Percentiles rank a stretch among this genome's conserved stretches.
phyloP scores from a whole-genome alignment of 2,113 vertebrate genomes.

The Scytalopus superciliaris region DNA sequence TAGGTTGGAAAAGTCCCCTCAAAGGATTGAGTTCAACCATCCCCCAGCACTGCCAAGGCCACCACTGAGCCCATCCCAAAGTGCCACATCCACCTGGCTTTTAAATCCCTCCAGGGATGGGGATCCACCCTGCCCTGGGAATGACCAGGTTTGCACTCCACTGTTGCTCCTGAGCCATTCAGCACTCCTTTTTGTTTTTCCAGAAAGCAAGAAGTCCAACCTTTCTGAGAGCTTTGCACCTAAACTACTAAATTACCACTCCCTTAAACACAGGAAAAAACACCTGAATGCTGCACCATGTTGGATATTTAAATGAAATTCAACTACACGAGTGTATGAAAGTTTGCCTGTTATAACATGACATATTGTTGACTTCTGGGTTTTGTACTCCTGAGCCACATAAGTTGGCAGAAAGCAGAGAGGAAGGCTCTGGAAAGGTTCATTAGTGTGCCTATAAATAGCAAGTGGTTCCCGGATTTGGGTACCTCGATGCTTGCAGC shows the following conservation, averaged over 20 bases:
- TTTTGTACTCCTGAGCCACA: neutral
- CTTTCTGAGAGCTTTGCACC: neutral
- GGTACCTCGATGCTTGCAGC: accelerated
- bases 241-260: neutral
- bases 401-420: neutral
- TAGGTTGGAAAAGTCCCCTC: neutral
- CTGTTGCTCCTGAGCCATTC: neutral
- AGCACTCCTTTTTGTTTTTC: too few relatives aligned
- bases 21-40: neutral
- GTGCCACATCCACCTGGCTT: neutral
- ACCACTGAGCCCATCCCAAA: neutral
- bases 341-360: neutral
- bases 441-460: neutral
- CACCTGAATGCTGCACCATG: accelerated
- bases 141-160: neutral
- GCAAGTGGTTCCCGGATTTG: neutral
- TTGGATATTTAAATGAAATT: neutral
- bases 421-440: neutral
- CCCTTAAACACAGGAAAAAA: too few relatives aligned
- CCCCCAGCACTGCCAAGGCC: neutral
- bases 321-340: neutral
- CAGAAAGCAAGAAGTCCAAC: neutral
- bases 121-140: accelerated
- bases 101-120: neutral
- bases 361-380: neutral